phyloP scores from a whole-genome alignment of 2,113 vertebrate species.

The Petaurus breviceps region DNA sequence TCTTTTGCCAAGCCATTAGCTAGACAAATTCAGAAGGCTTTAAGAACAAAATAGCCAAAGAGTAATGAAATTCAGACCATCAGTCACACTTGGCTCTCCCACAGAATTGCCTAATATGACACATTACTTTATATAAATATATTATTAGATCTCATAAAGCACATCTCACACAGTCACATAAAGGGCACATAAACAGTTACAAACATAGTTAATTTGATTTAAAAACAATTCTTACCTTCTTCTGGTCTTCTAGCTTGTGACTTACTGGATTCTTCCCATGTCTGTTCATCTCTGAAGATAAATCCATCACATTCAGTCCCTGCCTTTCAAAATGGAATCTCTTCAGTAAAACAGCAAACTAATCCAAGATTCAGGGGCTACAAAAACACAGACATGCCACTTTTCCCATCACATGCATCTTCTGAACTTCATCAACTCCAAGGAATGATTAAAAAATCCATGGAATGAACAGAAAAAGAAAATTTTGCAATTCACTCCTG shows the following conservation, averaged over 20 bases:
- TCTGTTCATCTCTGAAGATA: constrained; percentile 93
- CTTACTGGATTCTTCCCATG: constrained; percentile 96
- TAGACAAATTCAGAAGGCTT: constrained; percentile 56
- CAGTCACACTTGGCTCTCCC: neutral
- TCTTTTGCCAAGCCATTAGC: constrained; percentile 50
- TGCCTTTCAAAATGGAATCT: constrained; percentile 82
- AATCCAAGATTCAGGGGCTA: constrained; percentile 84
- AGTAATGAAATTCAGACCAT: constrained; percentile 43
- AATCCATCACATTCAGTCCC: constrained; percentile 93
- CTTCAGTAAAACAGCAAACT: constrained; percentile 86
- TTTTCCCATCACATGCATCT: constrained; percentile 88
- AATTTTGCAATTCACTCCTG: constrained; percentile 77
- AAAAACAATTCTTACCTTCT: constrained; percentile 90
- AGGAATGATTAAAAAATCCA: constrained; percentile 80
- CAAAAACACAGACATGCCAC: constrained; percentile 81
- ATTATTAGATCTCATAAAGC: constrained; percentile 42
- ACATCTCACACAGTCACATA: constrained; percentile 52
- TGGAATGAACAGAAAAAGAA: constrained; percentile 68
- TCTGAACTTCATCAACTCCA: constrained; percentile 83
- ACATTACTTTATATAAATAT: neutral
- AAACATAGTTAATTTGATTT: constrained; percentile 50
- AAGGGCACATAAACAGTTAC: constrained; percentile 44
- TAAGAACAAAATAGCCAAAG: constrained; percentile 54
- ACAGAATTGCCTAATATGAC: neutral
- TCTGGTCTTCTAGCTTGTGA: constrained; percentile 99